Conservation (phyloP, 2,113 vertebrate genomes). For the Anthoscopus minutus region DNA sequence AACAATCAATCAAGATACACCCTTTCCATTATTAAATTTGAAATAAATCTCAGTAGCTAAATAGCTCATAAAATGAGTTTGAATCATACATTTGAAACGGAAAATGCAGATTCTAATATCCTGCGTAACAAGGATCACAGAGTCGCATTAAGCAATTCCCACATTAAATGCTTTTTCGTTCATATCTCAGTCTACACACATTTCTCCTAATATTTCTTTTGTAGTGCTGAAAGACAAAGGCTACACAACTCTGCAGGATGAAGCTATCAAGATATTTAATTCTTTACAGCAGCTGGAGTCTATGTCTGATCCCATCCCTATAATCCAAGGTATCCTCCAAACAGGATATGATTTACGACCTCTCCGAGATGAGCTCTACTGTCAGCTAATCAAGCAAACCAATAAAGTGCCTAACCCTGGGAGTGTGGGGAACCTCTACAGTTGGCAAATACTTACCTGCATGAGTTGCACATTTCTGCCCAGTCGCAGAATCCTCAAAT, state of each 20-base stretch:
- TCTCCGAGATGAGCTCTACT: constrained; percentile 92
- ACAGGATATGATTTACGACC: constrained; percentile 87
- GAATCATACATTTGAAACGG: background rate
- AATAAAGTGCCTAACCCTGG: constrained; percentile 79
- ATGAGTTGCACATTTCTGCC: constrained; percentile 90
- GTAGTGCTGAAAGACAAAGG: constrained; percentile 81
- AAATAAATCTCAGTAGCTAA: background rate
- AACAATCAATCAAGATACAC: background rate
- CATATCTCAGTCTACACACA: background rate
- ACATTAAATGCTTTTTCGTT: background rate
- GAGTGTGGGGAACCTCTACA: constrained; percentile 79
- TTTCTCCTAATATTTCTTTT: background rate
- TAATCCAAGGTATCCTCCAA: constrained; percentile 90
- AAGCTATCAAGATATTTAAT: constrained; percentile 92
- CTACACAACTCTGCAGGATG: constrained; percentile 89
- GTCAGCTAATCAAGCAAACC: constrained; percentile 96
- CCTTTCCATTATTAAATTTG: background rate
- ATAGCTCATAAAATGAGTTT: background rate
- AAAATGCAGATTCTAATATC: background rate
- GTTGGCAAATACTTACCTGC: constrained; percentile 89
- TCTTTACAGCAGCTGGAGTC: constrained; percentile 92
- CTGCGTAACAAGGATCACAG: background rate
- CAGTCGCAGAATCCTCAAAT: constrained; percentile 84
- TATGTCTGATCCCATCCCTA: constrained; percentile 81
- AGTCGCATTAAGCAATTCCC: background rate